Evolutionary conservation across 2,113 vertebrate genomes (phyloP).

Genomic region (Orcinus orca): DNA sequence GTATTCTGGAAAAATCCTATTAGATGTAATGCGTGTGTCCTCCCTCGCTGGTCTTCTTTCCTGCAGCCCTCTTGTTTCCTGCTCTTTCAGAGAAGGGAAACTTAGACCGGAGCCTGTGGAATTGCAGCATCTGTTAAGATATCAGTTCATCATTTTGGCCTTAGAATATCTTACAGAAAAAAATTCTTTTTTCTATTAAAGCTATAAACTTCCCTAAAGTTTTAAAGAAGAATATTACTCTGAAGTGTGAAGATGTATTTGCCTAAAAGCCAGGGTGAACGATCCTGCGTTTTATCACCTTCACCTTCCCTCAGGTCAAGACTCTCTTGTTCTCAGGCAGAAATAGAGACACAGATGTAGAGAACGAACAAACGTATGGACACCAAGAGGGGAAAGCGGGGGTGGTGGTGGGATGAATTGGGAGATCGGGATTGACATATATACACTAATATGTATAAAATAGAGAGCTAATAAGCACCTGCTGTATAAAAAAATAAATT

Average conservation of each 20-base stretch:
- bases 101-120: neutral
- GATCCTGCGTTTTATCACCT: neutral
- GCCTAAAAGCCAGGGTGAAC: neutral
- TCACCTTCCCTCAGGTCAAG: neutral
- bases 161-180: neutral
- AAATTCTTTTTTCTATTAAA: neutral
- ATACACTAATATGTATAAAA: too few species aligned
- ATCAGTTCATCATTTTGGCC: neutral
- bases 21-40: neutral
- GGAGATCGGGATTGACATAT: too few species aligned
- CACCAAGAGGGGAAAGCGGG: too few species aligned
- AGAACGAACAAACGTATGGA: too few species aligned
- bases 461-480: too few species aligned
- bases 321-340: too few species aligned
- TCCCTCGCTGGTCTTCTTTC: neutral
- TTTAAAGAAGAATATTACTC: neutral
- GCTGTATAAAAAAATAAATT: too few species aligned
- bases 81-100: neutral
- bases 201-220: neutral
- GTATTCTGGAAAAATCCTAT: neutral
- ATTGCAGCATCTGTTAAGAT: neutral
- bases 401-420: too few species aligned
- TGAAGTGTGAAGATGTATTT: neutral
- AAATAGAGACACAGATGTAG: too few species aligned
- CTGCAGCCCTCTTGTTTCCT: neutral